phyloP scores from a whole-genome alignment of 1,140 invertebrate genomes.

The Drosophila pruinosa region DNA sequence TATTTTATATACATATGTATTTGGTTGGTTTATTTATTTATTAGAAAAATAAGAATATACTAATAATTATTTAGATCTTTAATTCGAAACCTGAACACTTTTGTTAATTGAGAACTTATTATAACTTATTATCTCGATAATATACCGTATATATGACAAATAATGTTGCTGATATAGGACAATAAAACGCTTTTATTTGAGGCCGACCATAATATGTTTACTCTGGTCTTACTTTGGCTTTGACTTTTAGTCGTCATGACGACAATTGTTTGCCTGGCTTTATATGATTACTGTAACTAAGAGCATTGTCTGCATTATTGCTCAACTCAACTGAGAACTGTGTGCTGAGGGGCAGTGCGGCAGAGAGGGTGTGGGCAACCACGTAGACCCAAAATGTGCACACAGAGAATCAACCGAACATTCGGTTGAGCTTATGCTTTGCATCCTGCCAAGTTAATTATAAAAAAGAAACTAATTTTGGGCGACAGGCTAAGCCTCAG shows the following conservation, averaged over 20 bases:
- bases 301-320: slow-evolving; percentile 1
- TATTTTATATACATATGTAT: neutral
- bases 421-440: slow-evolving; percentile 1
- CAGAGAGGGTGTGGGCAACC: slow-evolving; percentile 5
- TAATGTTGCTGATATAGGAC: too few species aligned
- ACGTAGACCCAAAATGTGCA: slow-evolving; percentile 3
- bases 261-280: slow-evolving; percentile 3
- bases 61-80: too few species aligned
- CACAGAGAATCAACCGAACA: slow-evolving; percentile 1
- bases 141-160: too few species aligned
- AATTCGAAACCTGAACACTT: too few species aligned
- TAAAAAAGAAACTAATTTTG: slow-evolving; percentile 29
- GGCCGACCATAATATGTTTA: neutral
- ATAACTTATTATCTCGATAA: too few species aligned
- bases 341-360: neutral
- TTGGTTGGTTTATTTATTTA: neutral
- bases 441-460: slow-evolving; percentile 15
- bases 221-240: neutral
- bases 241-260: neutral
- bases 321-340: neutral
- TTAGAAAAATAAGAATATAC: too few species aligned
- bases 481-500: slow-evolving; percentile 3
- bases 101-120: too few species aligned
- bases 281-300: neutral
- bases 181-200: neutral